Evolutionary conservation across 1,140 invertebrate genomes (phyloP), one percentile per base, ranked within the genome.

Genomic region (Globodera rostochiensis): DNA sequence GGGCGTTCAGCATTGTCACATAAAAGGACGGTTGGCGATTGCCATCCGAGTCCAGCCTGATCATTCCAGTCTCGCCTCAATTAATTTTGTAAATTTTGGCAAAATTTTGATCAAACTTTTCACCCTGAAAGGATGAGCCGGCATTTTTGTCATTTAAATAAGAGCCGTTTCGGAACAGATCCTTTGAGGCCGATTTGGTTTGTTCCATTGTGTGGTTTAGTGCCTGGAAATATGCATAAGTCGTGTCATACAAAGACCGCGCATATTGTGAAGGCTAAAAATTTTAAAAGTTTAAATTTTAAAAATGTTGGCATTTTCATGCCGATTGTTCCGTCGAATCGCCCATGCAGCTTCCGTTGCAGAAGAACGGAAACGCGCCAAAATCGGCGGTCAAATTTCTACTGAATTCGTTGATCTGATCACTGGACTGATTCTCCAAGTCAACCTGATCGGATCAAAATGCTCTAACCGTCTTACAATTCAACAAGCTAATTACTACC

Each of bases 201-300:
- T 21, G 19, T 71, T 50, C 21, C 45, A 78, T 11, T 7, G 84
- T 85, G 57, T 45, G 64, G 46, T 85, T 85, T 19, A 85, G 19
- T 46, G 84, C 74, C 7, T 36, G 25, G 46, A 77, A 64, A 73
- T 77, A 85, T 47, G 79, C 46, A 53, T 85, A 85, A 45, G 75
- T 69, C 3, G 84, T 71, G 75, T 85, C 84, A 49, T 81, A 76
- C 47, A 85, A 67, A 21, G 66, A 77, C 19, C 82, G 74, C 36
- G 84, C 75, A n/a, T 85, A 85, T 2, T 66, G 53, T 49, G 83
- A 84, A 8, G 82, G 53, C 83, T 84, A n/a, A 75, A 84, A 50
- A 74, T 45, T 67, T 15, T 19, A 21, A 73, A 69, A 64, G 21
- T 60, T 66, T 6, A 74, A 45, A 49, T 15, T 67, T 15, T 8